Percentiles rank a stretch among this genome's conserved stretches.
Conservation (phyloP, 2,113 vertebrate genomes). For the Equus przewalskii region DNA sequence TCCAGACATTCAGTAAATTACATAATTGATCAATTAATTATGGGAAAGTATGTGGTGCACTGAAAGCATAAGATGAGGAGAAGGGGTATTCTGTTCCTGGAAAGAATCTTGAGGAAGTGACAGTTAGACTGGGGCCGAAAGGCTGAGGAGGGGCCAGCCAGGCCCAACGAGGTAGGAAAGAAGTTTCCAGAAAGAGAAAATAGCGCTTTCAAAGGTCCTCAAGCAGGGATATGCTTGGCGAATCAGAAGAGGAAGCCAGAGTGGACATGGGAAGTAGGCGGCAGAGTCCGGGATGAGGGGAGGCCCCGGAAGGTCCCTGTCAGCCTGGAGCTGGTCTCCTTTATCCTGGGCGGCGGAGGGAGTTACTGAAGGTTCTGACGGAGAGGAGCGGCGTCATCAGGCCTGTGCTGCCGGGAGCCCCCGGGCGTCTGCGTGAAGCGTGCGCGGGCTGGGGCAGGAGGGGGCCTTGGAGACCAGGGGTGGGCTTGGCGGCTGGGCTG, state of each 20-base stretch:
- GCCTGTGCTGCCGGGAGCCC: not conserved
- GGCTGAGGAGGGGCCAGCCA: not conserved
- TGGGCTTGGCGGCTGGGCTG: not conserved
- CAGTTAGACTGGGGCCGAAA: not conserved
- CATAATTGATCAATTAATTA: not conserved
- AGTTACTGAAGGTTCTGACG: not conserved
- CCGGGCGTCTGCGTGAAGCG: not conserved
- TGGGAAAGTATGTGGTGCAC: not conserved
- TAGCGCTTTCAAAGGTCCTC: not conserved
- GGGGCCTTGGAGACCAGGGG: not conserved
- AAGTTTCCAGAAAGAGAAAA: not conserved
- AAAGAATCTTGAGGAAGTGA: not conserved
- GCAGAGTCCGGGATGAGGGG: not conserved
- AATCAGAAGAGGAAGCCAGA: not conserved
- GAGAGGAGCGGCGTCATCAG: accelerated
- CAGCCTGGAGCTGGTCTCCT: accelerated
- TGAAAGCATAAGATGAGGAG: not conserved
- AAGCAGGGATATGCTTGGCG: not conserved
- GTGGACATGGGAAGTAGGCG: no score
- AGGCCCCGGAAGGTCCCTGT: not conserved
- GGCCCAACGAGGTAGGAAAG: not conserved
- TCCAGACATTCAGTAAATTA: not conserved
- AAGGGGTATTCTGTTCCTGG: not conserved
- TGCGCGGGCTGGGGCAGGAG: not conserved
- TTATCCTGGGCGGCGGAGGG: not conserved